Evolutionary conservation across 64 coral and sea anemone genomes (phyloP), one percentile per base, ranked within the genome.

Genomic region (Porites lutea): DNA sequence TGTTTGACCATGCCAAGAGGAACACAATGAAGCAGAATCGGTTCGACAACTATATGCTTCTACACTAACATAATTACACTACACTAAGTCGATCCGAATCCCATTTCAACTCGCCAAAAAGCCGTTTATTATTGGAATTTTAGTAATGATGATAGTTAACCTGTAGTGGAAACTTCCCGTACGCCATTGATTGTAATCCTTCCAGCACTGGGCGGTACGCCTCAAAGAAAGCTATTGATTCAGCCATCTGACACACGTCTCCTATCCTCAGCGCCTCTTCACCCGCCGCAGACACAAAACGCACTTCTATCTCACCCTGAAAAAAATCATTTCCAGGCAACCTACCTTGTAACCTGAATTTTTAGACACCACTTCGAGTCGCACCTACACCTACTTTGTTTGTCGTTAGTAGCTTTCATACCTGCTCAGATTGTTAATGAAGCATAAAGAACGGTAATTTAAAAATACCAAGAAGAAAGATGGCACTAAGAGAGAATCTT

Each of bases 211-310:
- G 86, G 19, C 89, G 89, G 70, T 95, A 95, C 4, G 94, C 75
- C 60, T 95, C 94, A 76, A 96, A 96, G 69, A 76, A 92, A 2
- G 84, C 94, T 46, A 76, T 88, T 14, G 89, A 92, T 55, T 96
- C 94, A 11, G 92, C 94, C 89, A 96, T 92, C 65, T 96, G 65
- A 4, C 87, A 96, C 71, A 64, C 37, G 14, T 27, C 84, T 3
- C 80, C 71, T 54, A 20, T 59, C 15, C 50, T 58, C 65, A 53
- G 52, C 83, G 62, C 49, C 14, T 63, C 70, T 57, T 65, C 51
- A 55, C 64, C 57, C 10, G 59, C 19, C 47, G 10, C 12, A 8
- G 79, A 83, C 80, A 78, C 54, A 61, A 94, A 90, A 12, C 71
- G 68, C 14, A 88, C 74, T 15, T 83, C 81, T 59, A 95, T 37